Percentiles rank a stretch among this genome's conserved stretches.
These are phyloP conservation scores for Trachymyrmex cornetzi DNA, from an alignment of 1,140 invertebrate species.

Conservation along the genomic window DNA sequence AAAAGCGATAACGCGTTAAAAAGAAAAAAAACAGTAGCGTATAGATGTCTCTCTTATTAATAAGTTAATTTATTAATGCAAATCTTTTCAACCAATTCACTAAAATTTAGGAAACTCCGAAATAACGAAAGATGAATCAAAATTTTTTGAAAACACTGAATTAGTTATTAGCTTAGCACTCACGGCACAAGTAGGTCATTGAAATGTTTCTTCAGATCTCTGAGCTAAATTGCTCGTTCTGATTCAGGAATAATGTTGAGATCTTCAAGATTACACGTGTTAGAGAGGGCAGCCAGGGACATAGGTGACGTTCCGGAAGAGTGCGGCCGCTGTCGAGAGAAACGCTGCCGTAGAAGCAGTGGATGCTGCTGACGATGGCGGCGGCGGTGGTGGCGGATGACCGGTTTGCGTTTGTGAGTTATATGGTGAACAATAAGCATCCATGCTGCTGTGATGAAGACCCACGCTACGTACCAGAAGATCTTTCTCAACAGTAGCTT, in stretches of 20 bases:
- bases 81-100: constrained; percentile 18
- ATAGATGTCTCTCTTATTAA: not conserved
- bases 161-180: constrained; percentile 19
- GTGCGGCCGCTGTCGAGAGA: constrained; percentile 89
- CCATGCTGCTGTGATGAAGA: constrained; percentile 84
- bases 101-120: not conserved
- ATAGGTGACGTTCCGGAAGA: constrained; percentile 91
- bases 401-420: constrained; percentile 69
- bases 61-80: not conserved
- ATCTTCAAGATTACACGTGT: constrained; percentile 67
- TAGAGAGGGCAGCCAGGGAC: constrained; percentile 91
- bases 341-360: constrained; percentile 86
- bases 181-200: constrained; percentile 35
- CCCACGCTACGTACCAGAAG: constrained; percentile 85
- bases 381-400: constrained; percentile 84
- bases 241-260: not conserved
- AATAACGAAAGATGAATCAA: not conserved
- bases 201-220: not conserved
- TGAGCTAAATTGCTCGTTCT: not conserved
- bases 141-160: constrained; percentile 7
- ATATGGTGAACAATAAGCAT: constrained; percentile 85
- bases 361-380: constrained; percentile 79
- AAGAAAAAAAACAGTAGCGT: constrained; percentile 4
- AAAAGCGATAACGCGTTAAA: not conserved
- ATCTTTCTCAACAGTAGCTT: constrained; percentile 90